Conservation (phyloP, 2,113 vertebrate species). For the Anguilla rostrata region DNA sequence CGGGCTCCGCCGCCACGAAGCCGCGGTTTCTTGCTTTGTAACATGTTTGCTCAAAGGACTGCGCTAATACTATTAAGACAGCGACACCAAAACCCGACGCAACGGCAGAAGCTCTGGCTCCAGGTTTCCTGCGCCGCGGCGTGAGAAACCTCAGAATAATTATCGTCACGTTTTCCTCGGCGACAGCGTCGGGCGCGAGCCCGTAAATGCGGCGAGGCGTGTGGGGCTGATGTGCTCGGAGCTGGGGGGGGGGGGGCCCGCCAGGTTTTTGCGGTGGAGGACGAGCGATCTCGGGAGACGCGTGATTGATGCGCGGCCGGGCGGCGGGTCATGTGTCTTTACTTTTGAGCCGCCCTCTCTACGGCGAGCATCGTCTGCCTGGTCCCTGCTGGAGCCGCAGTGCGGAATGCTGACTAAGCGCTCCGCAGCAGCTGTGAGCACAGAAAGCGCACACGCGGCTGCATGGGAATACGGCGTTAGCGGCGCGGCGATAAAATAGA, state of each 20-base stretch:
- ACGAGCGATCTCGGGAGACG: background rate
- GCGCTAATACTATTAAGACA: background rate
- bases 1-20: background rate
- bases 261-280: background rate
- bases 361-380: background rate
- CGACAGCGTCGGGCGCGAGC: background rate
- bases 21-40: background rate
- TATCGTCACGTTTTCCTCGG: background rate
- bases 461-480: background rate
- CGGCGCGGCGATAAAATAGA: background rate
- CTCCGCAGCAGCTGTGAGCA: constrained; percentile 1
- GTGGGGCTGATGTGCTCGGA: background rate
- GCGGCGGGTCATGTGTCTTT: background rate
- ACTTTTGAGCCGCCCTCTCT: background rate
- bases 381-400: background rate
- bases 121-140: background rate
- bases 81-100: background rate
- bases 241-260: background rate
- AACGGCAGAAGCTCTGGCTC: background rate
- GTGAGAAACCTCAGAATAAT: background rate
- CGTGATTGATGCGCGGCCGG: background rate
- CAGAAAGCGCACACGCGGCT: background rate
- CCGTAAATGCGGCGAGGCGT: no score
- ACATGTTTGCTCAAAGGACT: no score
- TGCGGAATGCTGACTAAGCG: background rate